These are phyloP conservation scores for Lagodon rhomboides DNA, from an alignment of 2,797 vertebrate genomes.

Conservation along the genomic window DNA sequence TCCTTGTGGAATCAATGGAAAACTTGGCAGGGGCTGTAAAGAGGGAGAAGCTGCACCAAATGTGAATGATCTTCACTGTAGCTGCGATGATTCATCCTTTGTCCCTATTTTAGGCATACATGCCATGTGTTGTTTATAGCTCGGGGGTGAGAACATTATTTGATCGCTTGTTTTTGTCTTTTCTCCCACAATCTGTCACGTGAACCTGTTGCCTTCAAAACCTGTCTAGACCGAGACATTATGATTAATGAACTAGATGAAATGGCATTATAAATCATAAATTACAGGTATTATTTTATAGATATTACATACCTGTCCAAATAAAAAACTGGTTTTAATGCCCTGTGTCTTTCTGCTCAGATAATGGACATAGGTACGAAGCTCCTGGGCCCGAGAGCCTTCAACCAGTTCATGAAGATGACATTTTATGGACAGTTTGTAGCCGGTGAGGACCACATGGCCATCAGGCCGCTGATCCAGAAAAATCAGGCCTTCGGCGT, in stretches of 20 bases:
- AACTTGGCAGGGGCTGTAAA: background rate
- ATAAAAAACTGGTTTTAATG: background rate
- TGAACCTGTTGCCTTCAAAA: constrained; percentile 1
- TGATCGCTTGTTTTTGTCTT: background rate
- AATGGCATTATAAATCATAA: background rate
- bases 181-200: background rate
- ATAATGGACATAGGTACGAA: constrained; percentile 86
- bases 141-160: background rate
- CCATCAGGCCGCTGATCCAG: constrained; percentile 89
- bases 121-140: background rate
- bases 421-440: constrained; percentile 97
- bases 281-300: background rate
- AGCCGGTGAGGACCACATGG: constrained; percentile 91
- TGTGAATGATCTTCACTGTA: background rate
- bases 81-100: background rate
- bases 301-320: too few species aligned
- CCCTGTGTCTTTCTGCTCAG: constrained; percentile 70
- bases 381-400: constrained; percentile 87
- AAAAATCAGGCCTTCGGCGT: constrained; percentile 90
- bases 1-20: background rate
- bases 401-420: constrained; percentile 92
- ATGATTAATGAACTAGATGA: background rate
- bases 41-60: background rate
- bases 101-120: background rate
- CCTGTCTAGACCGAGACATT: background rate